Percentiles rank a stretch among this genome's conserved stretches.
Evolutionary conservation across 2,113 vertebrate genomes (phyloP).

Genomic region (Lepidiolamprologus cunningtoni): DNA sequence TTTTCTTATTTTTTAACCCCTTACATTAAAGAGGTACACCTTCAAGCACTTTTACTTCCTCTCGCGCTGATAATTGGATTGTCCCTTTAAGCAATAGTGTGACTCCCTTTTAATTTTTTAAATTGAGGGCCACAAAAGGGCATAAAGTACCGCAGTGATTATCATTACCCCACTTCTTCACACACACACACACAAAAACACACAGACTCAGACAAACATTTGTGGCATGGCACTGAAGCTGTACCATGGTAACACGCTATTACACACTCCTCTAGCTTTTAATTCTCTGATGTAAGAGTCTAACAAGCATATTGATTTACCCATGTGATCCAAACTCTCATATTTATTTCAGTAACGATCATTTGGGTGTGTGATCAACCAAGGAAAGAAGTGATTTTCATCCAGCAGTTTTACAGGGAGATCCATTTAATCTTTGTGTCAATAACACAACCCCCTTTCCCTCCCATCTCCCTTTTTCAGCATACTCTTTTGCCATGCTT

Average conservation of each 20-base stretch:
- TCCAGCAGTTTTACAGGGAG: slow-evolving; percentile 34
- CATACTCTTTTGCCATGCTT: slow-evolving; percentile 4
- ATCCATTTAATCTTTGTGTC: slow-evolving; percentile 59
- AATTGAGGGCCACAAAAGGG: slow-evolving; percentile 22
- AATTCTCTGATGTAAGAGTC: slow-evolving; percentile 18
- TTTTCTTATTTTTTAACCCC: not conserved
- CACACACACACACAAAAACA: not conserved
- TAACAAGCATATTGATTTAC: slow-evolving; percentile 45
- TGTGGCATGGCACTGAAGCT: not conserved
- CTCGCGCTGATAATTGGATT: slow-evolving; percentile 27
- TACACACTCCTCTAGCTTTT: slow-evolving; percentile 15
- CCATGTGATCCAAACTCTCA: slow-evolving; percentile 3
- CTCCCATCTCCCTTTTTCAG: not conserved
- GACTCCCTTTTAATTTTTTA: slow-evolving; percentile 21
- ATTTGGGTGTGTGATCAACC: slow-evolving; percentile 40
- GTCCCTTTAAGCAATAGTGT: slow-evolving; percentile 8
- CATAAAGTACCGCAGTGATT: slow-evolving; percentile 24
- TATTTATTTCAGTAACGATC: slow-evolving; percentile 48
- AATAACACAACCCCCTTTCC: slow-evolving; percentile 20
- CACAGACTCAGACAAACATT: not conserved
- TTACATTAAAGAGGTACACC: not conserved
- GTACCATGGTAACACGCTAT: not conserved
- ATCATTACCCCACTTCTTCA: not conserved
- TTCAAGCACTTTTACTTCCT: not conserved
- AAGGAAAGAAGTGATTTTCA: slow-evolving; percentile 31